Evolutionary conservation across 2,888 invertebrate genomes (phyloP).

Genomic region (Spialia ferax): DNA sequence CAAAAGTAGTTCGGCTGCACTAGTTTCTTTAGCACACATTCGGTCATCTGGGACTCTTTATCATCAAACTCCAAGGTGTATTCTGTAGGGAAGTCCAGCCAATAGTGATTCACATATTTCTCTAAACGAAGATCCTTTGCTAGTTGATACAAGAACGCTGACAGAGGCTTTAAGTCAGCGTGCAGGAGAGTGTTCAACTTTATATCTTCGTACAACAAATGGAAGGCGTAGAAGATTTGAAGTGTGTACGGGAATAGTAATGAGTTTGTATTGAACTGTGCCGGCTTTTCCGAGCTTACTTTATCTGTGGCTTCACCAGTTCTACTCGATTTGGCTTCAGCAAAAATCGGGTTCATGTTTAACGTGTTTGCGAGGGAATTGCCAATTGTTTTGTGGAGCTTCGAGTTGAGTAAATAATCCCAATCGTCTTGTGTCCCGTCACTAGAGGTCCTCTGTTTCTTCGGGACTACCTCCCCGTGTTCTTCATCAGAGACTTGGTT

Average conservation of each 20-base stretch:
- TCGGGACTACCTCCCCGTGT: slow-evolving; percentile 86
- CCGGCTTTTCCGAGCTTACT: slow-evolving; percentile 59
- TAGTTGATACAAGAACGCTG: slow-evolving; percentile 90
- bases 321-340: slow-evolving; percentile 45
- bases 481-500: slow-evolving; percentile 75
- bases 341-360: slow-evolving; percentile 58
- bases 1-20: slow-evolving; percentile 88
- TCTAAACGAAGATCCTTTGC: slow-evolving; percentile 91
- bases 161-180: slow-evolving; percentile 89
- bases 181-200: slow-evolving; percentile 92
- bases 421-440: slow-evolving; percentile 94
- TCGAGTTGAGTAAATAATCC: slow-evolving; percentile 89
- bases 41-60: slow-evolving; percentile 82
- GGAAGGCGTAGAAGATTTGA: slow-evolving; percentile 92
- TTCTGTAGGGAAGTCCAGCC: slow-evolving; percentile 92
- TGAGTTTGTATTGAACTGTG: slow-evolving; percentile 88
- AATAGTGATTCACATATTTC: slow-evolving; percentile 92
- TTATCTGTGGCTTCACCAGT: slow-evolving; percentile 44
- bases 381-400: slow-evolving; percentile 83
- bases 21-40: slow-evolving; percentile 86
- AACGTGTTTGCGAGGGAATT: slow-evolving; percentile 74
- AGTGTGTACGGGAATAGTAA: slow-evolving; percentile 91
- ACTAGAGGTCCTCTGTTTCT: slow-evolving; percentile 93
- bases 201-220: slow-evolving; percentile 96
- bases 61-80: slow-evolving; percentile 75